Evolutionary conservation across 2,113 vertebrate species (phyloP), one percentile per base, ranked within the genome.

Genomic region (Etheostoma cragini): DNA sequence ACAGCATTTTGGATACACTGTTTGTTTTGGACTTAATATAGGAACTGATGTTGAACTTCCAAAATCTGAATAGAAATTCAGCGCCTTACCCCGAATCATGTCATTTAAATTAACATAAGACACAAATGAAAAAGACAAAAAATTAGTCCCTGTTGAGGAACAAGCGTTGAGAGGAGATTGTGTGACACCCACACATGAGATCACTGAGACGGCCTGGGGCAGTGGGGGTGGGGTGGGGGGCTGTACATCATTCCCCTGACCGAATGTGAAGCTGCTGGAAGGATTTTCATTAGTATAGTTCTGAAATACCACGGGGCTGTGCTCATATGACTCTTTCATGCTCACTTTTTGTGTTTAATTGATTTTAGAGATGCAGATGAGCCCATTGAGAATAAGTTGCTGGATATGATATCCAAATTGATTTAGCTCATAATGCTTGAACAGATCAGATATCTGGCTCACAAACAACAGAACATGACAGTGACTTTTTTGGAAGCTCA

Each of bases 301-400:
- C 22, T 42, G 21, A 42, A 57, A 57, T 12, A 14, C 15, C 1
- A 57, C 12, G 8, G 35, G n/a, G 35, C 17, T 26, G 53, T 57
- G 24, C 33, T 72, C 56, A 21, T 26, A 8, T 24, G n/a, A 45
- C 24, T 2, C 22, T 33, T 47, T 58, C 56, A 60, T 33, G 56
- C 56, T 72, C 24, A 13, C 42, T 33, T 72, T 72, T 46, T 60
- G 71, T 22, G 21, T 73, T 19, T 22, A 61, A 62, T 73, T 24
- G 13, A 50, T 22, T 38, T 22, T 38, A 62, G 42, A 35, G 45
- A 49, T 33, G 56, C 71, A 62, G 71, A 52, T 62, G 57, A 62
- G 26, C 4, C 45, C 26, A n/a, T 58, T 17, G 16, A 56, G 11
- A 54, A 12, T 7, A 17, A 14, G 65, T 33, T n/a, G 10, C 24